Base-by-base conservation (phyloP, 2,888 invertebrate species). In the Lampropteryx suffumata region DNA sequence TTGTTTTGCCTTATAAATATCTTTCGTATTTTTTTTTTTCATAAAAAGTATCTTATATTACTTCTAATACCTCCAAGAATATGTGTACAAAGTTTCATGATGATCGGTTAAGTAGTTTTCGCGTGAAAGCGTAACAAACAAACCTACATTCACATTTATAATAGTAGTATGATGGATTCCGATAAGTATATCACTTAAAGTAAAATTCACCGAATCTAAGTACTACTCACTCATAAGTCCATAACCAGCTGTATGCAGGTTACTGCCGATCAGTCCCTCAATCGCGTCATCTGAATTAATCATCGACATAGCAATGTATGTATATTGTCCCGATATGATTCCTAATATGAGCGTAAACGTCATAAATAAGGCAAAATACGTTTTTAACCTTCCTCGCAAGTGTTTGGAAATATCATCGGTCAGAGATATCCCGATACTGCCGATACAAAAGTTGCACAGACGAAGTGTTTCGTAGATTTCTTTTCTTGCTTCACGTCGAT, bases 201-300 rank as follows among this genome's bases (percentile, higher is more conserved):
- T n/a, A n/a, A n/a, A n/a, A n/a, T n/a, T n/a, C n/a, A n/a, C n/a
- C n/a, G n/a, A n/a, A n/a, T n/a, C n/a, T n/a, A n/a, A n/a, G 1
- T 17, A 7, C 1, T 26, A 76, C 79, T 76, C 53, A 85, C 86
- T 83, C 76, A 84, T 80, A 9, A 69, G 67, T 43, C 77, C 86
- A 45, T 84, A 86, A 14, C 84, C 85, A 17, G 79, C 75, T 44
- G 83, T 73, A 51, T 86, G 85, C 54, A 86, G 64, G 39, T 76
- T 68, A 41, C 80, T 73, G 1, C 77, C 72, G 8, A 84, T 73
- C 42, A 84, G 72, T 35, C 79, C 79, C 28, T 73, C 81, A 1
- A 86, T 67, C 1, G 75, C n/a, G n/a, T n/a, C 50, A 34, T 74
- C 64, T 0, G 71, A 67, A 9, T 11, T 64, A 3, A 71, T 48